Percentiles rank a stretch among this genome's conserved stretches.
Evolutionary conservation across 2,113 vertebrate genomes (phyloP).

Genomic region (Brachypteracias leptosomus): DNA sequence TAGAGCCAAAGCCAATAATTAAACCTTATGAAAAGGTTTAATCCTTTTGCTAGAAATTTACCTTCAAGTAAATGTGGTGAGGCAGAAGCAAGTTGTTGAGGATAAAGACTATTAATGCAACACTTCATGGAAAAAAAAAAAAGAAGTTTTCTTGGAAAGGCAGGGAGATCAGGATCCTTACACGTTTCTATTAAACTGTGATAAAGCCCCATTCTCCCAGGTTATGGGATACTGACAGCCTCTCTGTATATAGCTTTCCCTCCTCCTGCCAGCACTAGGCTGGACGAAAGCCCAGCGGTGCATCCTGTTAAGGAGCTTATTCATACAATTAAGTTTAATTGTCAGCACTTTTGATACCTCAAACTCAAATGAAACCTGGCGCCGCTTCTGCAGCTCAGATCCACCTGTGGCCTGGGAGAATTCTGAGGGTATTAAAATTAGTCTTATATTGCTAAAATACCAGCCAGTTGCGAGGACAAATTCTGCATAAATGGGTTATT

Average conservation of each 20-base stretch:
- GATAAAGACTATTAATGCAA: neutral
- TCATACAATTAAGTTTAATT: constrained; percentile 50
- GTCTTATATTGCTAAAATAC: neutral
- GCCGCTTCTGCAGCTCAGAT: neutral
- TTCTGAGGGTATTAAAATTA: neutral
- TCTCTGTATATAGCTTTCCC: constrained; percentile 30
- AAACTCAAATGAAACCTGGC: constrained; percentile 2
- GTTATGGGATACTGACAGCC: neutral
- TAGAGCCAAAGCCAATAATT: constrained; percentile 2
- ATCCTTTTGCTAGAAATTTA: neutral
- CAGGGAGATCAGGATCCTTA: neutral
- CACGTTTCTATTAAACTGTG: constrained; percentile 6
- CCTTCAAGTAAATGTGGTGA: neutral
- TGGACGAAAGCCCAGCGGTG: constrained; percentile 39
- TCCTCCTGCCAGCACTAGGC: neutral
- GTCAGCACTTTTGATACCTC: constrained; percentile 49
- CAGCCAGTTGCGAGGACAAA: neutral
- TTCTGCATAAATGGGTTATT: neutral
- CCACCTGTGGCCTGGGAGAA: constrained; percentile 18
- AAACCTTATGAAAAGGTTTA: neutral
- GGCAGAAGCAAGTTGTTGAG: neutral
- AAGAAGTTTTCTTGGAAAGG: constrained; percentile 28
- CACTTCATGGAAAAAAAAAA: neutral
- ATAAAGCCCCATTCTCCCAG: neutral
- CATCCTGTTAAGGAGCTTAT: constrained; percentile 58